Conservation (phyloP, 1,140 invertebrate species). For the Whitmania pigra region DNA sequence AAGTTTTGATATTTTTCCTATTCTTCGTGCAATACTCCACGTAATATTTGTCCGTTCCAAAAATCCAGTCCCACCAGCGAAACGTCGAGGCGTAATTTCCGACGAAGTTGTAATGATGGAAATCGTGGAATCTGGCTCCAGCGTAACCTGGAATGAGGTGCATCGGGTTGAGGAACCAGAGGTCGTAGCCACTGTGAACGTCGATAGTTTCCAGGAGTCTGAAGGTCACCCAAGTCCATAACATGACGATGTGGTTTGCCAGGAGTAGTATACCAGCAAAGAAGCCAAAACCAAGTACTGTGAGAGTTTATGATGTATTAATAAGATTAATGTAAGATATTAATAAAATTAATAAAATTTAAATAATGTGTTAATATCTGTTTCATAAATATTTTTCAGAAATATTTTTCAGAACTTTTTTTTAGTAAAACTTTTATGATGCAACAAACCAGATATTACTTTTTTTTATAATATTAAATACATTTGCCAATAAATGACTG, state of each 20-base stretch:
- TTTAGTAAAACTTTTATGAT: too few relatives aligned
- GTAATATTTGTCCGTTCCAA: slow-evolving; percentile 34
- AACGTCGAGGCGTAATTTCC: slow-evolving; percentile 37
- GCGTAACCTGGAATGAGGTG: slow-evolving; percentile 36
- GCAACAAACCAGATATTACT: too few relatives aligned
- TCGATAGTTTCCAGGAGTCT: slow-evolving; percentile 36
- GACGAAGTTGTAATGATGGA: slow-evolving; percentile 36
- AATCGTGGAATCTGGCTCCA: slow-evolving; percentile 35
- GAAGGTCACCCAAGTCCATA: slow-evolving; percentile 34
- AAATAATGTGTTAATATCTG: too few relatives aligned
- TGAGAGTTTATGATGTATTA: slow-evolving; percentile 13
- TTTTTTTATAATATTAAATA: too few relatives aligned
- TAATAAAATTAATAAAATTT: not conserved
- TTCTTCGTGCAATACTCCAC: too few relatives aligned
- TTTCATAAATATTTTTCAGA: too few relatives aligned
- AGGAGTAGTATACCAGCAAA: slow-evolving; percentile 35
- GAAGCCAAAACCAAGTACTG: slow-evolving; percentile 36
- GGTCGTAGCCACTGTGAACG: slow-evolving; percentile 36
- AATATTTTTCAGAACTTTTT: too few relatives aligned
- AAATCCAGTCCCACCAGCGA: slow-evolving; percentile 36
- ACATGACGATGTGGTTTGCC: slow-evolving; percentile 32
- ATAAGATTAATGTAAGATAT: not conserved
- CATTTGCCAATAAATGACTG: too few relatives aligned
- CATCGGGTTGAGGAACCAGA: slow-evolving; percentile 34
- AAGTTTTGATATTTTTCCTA: too few relatives aligned